A percentile compares a stretch with the other conserved stretches of the same genome.
Evolutionary conservation across 2,888 invertebrate species (phyloP).

Genomic region (Exocentrus adspersus): DNA sequence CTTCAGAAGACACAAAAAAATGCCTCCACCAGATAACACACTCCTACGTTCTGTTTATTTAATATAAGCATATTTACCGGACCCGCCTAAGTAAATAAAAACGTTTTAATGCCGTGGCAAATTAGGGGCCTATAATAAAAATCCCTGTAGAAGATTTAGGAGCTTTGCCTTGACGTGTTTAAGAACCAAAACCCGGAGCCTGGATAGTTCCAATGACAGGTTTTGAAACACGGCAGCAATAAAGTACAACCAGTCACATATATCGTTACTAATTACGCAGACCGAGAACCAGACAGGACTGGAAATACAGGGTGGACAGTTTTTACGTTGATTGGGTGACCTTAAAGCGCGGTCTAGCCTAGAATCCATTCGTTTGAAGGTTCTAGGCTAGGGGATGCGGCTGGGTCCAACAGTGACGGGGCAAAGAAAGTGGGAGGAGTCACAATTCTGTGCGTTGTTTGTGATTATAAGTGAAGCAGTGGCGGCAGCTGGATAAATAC

Average conservation of each 20-base stretch:
- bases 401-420: conserved; percentile 19
- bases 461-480: too few relatives aligned
- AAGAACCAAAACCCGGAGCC: conserved; percentile 31
- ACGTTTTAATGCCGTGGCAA: conserved; percentile 7
- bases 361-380: too few relatives aligned
- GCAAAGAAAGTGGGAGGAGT: conserved; percentile 52
- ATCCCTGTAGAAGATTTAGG: conserved; percentile 22
- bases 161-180: conserved; percentile 31
- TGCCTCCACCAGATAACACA: background rate
- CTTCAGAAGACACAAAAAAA: too few relatives aligned
- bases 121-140: conserved; percentile 12
- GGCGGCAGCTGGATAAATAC: conserved; percentile 45
- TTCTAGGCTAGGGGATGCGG: too few relatives aligned
- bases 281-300: too few relatives aligned
- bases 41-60: background rate
- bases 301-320: too few relatives aligned
- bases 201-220: conserved; percentile 48
- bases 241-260: conserved; percentile 46
- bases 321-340: too few relatives aligned
- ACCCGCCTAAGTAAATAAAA: conserved; percentile 15
- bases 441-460: conserved; percentile 49
- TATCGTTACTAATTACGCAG: too few relatives aligned
- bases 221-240: conserved; percentile 48
- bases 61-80: background rate
- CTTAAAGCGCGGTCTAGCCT: too few relatives aligned